These are phyloP conservation scores for Eubucco bourcierii DNA, from an alignment of 2,113 vertebrate species.

Conservation along the genomic window DNA sequence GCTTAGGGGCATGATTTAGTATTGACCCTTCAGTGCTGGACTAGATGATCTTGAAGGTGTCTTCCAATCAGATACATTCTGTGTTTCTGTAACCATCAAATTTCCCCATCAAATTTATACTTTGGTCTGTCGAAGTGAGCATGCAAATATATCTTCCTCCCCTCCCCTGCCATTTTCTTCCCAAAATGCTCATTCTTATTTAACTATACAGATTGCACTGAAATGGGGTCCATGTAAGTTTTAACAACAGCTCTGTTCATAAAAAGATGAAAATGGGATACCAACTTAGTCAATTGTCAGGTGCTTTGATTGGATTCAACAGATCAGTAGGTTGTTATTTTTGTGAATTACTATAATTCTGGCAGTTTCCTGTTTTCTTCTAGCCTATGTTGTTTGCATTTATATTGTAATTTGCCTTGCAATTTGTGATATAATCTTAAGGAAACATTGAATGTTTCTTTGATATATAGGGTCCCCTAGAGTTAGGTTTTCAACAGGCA, in stretches of 20 bases:
- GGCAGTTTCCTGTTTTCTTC: conserved; percentile 18
- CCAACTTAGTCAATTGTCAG: conserved; percentile 34
- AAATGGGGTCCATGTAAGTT: background rate
- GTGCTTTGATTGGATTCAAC: conserved; percentile 19
- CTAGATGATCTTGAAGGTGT: too few relatives aligned
- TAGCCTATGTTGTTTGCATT: conserved; percentile 23
- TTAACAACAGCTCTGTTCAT: background rate
- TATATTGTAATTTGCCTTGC: conserved; percentile 46
- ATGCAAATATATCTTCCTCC: background rate
- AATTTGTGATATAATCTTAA: background rate
- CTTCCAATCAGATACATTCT: too few relatives aligned
- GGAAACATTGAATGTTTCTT: background rate
- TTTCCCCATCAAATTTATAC: background rate
- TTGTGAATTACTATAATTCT: conserved; percentile 49
- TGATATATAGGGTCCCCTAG: background rate
- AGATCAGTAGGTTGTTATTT: conserved; percentile 49
- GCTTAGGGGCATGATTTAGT: too few relatives aligned
- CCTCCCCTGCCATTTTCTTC: background rate
- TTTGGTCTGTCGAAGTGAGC: background rate
- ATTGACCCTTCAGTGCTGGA: too few relatives aligned
- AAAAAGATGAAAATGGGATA: conserved; percentile 11
- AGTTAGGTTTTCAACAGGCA: background rate
- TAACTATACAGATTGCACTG: background rate
- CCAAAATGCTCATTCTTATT: conserved; percentile 1
- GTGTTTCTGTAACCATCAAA: background rate